Evolutionary conservation across 2,113 vertebrate species (phyloP).

Genomic region (Aphelocoma coerulescens): DNA sequence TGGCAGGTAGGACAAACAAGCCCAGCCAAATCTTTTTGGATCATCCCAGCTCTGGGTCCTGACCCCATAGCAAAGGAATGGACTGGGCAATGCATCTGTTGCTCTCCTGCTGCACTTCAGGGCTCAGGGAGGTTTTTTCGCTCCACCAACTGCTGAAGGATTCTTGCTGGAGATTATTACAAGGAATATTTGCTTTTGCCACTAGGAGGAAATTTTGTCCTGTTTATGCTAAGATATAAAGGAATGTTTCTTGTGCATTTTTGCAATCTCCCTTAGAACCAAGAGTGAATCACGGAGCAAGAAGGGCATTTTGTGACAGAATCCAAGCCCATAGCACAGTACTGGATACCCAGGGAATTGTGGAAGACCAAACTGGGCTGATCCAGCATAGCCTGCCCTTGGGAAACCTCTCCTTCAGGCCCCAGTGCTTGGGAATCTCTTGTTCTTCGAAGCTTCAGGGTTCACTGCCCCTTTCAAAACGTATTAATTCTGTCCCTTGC

Average conservation of each 20-base stretch:
- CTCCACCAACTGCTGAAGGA: background rate
- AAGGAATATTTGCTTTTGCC: background rate
- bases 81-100: background rate
- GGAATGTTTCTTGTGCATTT: background rate
- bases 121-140: accelerated
- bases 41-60: background rate
- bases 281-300: background rate
- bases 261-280: background rate
- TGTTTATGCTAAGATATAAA: background rate
- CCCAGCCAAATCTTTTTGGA: background rate
- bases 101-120: background rate
- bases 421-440: background rate
- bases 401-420: background rate
- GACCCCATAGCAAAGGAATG: background rate
- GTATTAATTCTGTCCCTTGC: background rate
- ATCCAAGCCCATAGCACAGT: background rate
- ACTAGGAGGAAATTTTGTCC: background rate
- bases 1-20: background rate
- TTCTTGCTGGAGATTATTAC: background rate
- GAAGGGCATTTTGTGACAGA: background rate
- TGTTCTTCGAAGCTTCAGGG: background rate
- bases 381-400: background rate
- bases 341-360: background rate
- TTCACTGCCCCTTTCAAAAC: background rate
- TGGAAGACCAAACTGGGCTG: background rate